These are phyloP conservation scores for Sciurus vulgaris DNA, from an alignment of 2,797 vertebrate genomes.

Conservation along the genomic window DNA sequence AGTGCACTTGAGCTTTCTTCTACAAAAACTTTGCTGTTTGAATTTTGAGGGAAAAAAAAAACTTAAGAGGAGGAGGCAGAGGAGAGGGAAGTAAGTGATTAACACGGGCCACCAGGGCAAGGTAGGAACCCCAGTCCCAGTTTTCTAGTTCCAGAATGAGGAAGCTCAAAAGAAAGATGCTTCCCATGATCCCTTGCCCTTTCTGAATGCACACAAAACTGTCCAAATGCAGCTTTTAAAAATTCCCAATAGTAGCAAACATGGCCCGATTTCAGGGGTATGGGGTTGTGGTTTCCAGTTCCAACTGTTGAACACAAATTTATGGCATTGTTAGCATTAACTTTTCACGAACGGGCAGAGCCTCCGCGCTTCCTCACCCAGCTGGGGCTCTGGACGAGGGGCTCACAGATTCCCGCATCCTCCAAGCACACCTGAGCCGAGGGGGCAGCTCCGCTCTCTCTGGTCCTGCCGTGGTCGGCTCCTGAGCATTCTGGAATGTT, in stretches of 20 bases:
- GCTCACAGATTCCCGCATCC: background rate
- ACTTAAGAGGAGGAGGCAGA: background rate
- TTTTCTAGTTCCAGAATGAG: background rate
- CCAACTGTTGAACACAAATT: background rate
- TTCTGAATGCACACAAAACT: background rate
- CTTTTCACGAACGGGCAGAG: background rate
- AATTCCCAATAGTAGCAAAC: background rate
- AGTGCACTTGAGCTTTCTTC: background rate
- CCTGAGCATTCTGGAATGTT: background rate
- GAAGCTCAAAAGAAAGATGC: background rate
- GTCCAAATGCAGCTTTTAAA: background rate
- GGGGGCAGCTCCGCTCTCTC: background rate
- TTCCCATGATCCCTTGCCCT: background rate
- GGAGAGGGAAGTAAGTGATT: background rate
- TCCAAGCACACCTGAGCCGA: background rate
- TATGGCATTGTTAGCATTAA: background rate
- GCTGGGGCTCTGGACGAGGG: background rate
- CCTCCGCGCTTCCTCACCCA: rapidly evolving
- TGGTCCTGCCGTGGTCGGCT: background rate
- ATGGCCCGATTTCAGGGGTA: background rate
- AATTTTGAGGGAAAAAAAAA: background rate
- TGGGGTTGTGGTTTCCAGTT: background rate
- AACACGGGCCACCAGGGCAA: background rate
- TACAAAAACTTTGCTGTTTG: background rate
- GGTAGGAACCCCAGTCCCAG: background rate